Percentiles rank a stretch among this genome's conserved stretches.
These are phyloP conservation scores for Anoura caudifer DNA, from an alignment of 2,113 vertebrate genomes.

Conservation along the genomic window DNA sequence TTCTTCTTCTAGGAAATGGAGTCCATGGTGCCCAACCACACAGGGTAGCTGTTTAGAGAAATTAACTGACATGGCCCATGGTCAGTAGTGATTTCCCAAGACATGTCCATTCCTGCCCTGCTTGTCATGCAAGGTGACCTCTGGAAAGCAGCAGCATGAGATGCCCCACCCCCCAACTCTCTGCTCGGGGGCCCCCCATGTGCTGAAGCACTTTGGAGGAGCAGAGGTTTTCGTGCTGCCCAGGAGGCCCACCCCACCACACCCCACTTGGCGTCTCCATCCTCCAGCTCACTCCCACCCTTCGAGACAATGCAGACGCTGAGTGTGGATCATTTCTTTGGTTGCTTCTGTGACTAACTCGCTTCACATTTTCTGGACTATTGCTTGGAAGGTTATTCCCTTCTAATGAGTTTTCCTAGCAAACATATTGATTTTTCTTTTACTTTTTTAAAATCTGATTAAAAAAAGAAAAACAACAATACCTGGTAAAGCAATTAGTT, in stretches of 20 bases:
- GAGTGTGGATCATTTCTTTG: background rate
- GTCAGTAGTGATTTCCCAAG: fast-evolving
- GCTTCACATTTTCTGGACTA: background rate
- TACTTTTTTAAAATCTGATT: background rate
- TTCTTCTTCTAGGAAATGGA: background rate
- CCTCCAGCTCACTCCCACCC: background rate
- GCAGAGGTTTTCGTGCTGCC: background rate
- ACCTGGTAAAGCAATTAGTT: conserved; percentile 24
- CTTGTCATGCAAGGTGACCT: background rate
- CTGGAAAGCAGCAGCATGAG: background rate
- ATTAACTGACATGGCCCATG: fast-evolving
- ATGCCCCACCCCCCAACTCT: fast-evolving
- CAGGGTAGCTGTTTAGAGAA: background rate
- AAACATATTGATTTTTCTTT: conserved; percentile 56
- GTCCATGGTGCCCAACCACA: fast-evolving
- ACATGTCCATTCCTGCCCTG: background rate
- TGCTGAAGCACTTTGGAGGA: background rate
- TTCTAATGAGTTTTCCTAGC: conserved; percentile 43
- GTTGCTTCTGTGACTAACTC: background rate
- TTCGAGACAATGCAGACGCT: fast-evolving
- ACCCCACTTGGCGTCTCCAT: fast-evolving
- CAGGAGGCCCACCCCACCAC: too few relatives aligned
- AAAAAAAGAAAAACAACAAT: background rate
- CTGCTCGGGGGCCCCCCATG: fast-evolving
- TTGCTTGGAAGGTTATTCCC: conserved; percentile 37